Evolutionary conservation across 2,888 invertebrate genomes (phyloP).

Genomic region (Drosophila borborema): DNA sequence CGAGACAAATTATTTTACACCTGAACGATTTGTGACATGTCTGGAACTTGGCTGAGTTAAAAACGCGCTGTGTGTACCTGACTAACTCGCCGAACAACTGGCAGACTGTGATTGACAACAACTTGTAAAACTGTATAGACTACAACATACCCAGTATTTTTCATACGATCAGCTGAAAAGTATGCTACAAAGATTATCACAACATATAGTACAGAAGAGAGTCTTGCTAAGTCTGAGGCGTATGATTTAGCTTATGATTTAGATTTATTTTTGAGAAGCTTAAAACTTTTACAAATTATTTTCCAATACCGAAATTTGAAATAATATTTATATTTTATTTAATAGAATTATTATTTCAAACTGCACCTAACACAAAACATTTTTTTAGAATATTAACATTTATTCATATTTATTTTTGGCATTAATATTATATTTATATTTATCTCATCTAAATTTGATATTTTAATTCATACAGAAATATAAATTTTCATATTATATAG

Average conservation of each 20-base stretch:
- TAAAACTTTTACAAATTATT: not conserved
- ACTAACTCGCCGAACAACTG: constrained; percentile 26
- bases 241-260: not conserved
- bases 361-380: not conserved
- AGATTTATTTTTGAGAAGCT: not conserved
- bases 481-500: not conserved
- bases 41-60: constrained; percentile 54
- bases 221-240: no score
- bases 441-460: no score
- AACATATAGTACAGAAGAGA: no score
- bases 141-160: constrained; percentile 6
- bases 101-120: constrained; percentile 49
- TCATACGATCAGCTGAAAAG: constrained; percentile 6
- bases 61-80: constrained; percentile 23
- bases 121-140: constrained; percentile 5
- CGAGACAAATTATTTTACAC: constrained; percentile 77
- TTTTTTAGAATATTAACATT: no score
- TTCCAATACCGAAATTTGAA: not conserved
- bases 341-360: not conserved
- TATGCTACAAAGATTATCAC: not conserved
- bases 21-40: constrained; percentile 68
- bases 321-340: not conserved
- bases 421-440: no score
- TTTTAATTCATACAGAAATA: no score
- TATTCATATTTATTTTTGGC: no score